These are phyloP conservation scores for Odontamblyopus lacepedii DNA, from an alignment of 2,797 vertebrate genomes.

Conservation along the genomic window DNA sequence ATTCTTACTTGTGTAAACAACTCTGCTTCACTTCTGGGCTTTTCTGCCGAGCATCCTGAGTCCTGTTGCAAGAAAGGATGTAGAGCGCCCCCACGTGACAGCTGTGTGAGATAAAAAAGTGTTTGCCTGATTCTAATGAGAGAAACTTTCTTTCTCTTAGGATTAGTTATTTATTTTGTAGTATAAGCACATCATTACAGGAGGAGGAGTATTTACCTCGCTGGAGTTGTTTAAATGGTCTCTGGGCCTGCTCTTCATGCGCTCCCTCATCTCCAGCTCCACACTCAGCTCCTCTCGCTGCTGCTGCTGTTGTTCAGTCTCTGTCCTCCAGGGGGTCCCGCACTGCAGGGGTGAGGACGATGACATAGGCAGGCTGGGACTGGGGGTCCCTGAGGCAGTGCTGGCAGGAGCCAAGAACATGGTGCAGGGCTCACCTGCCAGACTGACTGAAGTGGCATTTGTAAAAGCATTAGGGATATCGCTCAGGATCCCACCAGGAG, in stretches of 20 bases:
- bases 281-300: slow-evolving; percentile 75
- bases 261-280: slow-evolving; percentile 82
- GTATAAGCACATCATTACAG: neutral
- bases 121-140: neutral
- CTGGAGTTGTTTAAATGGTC: slow-evolving; percentile 47
- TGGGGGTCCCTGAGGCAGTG: slow-evolving; percentile 70
- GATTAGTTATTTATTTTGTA: neutral
- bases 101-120: slow-evolving; percentile 6
- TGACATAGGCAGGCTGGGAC: slow-evolving; percentile 75
- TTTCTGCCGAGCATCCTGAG: slow-evolving; percentile 60
- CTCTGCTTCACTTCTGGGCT: slow-evolving; percentile 56
- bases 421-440: slow-evolving; percentile 59
- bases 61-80: slow-evolving; percentile 86
- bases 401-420: slow-evolving; percentile 68
- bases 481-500: slow-evolving; percentile 37
- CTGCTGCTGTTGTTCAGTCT: slow-evolving; percentile 68
- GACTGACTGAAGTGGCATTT: slow-evolving; percentile 50
- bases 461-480: slow-evolving; percentile 37
- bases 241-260: slow-evolving; percentile 77
- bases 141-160: slow-evolving; percentile 1
- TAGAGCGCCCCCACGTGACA: slow-evolving; percentile 70
- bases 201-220: slow-evolving; percentile 50
- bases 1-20: slow-evolving; percentile 68
- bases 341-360: slow-evolving; percentile 69
- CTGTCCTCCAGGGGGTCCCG: slow-evolving; percentile 68